These are phyloP conservation scores for Hetaerina americana DNA, from an alignment of 1,140 invertebrate species.

Conservation along the genomic window DNA sequence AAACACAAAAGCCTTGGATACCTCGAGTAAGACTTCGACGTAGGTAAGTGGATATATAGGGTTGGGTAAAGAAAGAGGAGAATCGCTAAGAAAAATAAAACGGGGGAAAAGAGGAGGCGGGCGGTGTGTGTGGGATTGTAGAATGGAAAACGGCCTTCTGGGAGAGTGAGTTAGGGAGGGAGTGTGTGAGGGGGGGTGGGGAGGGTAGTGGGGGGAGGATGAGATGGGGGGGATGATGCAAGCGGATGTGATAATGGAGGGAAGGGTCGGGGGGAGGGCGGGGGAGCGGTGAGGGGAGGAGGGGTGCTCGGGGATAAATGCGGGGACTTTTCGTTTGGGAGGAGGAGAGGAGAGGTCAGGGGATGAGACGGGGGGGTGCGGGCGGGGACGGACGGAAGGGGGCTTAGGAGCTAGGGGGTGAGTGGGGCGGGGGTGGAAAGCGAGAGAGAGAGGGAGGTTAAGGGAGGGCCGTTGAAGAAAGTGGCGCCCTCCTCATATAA, in stretches of 20 bases:
- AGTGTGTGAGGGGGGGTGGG: too few species aligned
- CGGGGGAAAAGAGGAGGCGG: background rate
- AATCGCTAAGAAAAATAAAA: background rate
- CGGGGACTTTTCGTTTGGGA: background rate
- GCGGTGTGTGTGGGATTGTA: background rate
- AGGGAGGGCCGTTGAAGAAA: background rate
- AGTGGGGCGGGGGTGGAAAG: too few species aligned
- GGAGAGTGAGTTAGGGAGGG: too few species aligned
- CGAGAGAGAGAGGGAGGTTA: background rate
- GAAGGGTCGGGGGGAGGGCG: background rate
- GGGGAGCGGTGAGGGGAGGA: background rate
- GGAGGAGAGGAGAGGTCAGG: background rate
- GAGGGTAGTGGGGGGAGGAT: too few species aligned
- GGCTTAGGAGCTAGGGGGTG: too few species aligned
- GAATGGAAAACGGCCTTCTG: background rate
- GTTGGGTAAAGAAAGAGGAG: too few species aligned
- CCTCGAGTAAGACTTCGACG: too few species aligned
- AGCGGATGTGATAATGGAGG: background rate
- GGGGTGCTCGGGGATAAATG: background rate
- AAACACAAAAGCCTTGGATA: too few species aligned
- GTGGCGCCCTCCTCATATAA: background rate
- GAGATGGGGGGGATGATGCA: background rate
- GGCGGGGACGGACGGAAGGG: background rate
- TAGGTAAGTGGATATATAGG: too few species aligned
- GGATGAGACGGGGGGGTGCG: too few species aligned